Percentiles rank a stretch among this genome's conserved stretches.
phyloP scores from a whole-genome alignment of 2,113 vertebrate genomes.

The Chaenogobius annularis region DNA sequence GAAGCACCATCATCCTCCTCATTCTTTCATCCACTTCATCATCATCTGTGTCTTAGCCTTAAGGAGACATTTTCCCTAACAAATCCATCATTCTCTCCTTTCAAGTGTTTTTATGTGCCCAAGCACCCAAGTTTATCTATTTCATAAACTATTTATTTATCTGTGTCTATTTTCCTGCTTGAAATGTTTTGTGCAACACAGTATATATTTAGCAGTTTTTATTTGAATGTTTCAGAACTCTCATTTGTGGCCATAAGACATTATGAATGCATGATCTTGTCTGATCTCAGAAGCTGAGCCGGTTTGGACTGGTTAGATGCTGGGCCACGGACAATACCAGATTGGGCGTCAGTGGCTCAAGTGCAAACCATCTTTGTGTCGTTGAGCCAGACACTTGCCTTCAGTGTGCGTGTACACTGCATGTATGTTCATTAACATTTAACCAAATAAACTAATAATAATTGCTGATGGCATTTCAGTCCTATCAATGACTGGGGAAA shows the following conservation, averaged over 20 bases:
- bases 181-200: neutral
- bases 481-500: neutral
- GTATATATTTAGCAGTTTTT: neutral
- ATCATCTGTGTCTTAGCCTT: too few relatives aligned
- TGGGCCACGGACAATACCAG: too few relatives aligned
- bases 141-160: neutral
- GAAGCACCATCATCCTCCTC: neutral
- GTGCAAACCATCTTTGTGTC: too few relatives aligned
- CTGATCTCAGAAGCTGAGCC: too few relatives aligned
- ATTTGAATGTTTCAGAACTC: neutral
- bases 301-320: too few relatives aligned
- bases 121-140: neutral
- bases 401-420: neutral
- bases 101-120: neutral
- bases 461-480: neutral
- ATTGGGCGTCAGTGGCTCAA: too few relatives aligned
- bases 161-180: neutral
- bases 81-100: neutral
- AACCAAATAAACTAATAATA: neutral
- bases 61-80: neutral
- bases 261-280: too few relatives aligned
- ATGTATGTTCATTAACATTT: too few relatives aligned
- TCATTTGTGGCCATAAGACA: neutral
- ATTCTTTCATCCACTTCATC: too few relatives aligned
- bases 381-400: neutral